phyloP scores from a whole-genome alignment of 2,797 vertebrate genomes.

The Takifugu ocellatus region DNA sequence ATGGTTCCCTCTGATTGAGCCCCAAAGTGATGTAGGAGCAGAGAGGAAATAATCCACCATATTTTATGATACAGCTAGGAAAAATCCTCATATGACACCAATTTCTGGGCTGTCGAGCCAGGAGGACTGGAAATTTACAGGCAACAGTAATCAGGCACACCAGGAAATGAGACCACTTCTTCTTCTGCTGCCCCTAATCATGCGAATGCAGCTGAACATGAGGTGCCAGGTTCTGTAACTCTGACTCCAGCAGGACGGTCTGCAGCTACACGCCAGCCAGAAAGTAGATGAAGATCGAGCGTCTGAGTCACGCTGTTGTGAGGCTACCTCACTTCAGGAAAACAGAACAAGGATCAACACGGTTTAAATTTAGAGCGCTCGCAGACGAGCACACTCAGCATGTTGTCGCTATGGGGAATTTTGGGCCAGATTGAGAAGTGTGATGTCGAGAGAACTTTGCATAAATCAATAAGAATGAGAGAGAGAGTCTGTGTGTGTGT shows the following conservation, averaged over 20 bases:
- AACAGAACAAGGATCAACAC: conserved; percentile 30
- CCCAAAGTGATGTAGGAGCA: no score
- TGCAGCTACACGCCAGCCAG: conserved; percentile 25
- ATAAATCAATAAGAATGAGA: conserved; percentile 26
- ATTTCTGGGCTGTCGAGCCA: no score
- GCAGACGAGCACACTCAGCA: conserved; percentile 46
- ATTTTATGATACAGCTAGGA: no score
- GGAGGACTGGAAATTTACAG: no score
- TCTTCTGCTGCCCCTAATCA: neutral
- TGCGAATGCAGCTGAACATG: neutral
- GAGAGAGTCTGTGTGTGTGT: neutral
- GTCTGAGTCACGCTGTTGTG: conserved; percentile 46
- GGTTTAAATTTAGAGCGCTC: conserved; percentile 54
- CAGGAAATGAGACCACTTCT: neutral
- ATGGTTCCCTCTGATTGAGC: no score
- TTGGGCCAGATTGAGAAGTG: conserved; percentile 27
- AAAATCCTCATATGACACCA: no score
- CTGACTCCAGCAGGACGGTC: conserved; percentile 7
- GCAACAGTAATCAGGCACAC: no score
- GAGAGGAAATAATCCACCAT: no score
- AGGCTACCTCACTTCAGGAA: conserved; percentile 34
- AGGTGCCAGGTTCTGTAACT: conserved; percentile 6
- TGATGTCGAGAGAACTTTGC: conserved; percentile 15
- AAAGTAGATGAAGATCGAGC: conserved; percentile 37
- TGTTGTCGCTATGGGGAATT: conserved; percentile 27